Percentiles rank a stretch among this genome's conserved stretches.
These are phyloP conservation scores for Esox masquinongy DNA, from an alignment of 2,797 vertebrate species.

Conservation along the genomic window DNA sequence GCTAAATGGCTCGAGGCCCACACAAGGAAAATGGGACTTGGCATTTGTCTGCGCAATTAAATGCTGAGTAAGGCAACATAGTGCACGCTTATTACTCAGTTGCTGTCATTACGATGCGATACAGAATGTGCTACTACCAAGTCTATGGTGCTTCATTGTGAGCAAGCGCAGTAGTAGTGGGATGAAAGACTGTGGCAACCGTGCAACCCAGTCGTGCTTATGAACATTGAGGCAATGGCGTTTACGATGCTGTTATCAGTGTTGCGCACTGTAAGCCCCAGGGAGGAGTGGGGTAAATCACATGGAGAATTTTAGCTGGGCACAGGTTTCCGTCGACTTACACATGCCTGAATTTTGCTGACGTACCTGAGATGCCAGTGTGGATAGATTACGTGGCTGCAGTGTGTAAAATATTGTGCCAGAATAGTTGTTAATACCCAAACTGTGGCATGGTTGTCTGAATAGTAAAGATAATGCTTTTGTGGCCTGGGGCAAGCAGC, in stretches of 20 bases:
- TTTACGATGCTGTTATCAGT: conserved; percentile 2
- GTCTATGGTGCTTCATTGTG: not conserved
- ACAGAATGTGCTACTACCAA: not conserved
- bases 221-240: not conserved
- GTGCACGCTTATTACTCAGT: conserved; percentile 42
- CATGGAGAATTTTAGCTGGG: conserved; percentile 27
- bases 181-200: conserved; percentile 20
- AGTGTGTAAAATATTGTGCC: conserved; percentile 41
- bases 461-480: too few species aligned
- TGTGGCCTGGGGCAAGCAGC: too few species aligned
- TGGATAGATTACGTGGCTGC: conserved; percentile 53
- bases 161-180: conserved; percentile 17
- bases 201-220: not conserved
- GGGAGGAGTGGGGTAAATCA: conserved; percentile 25
- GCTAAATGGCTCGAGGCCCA: conserved; percentile 47
- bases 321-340: conserved; percentile 27
- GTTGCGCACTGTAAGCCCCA: conserved; percentile 41
- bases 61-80: conserved; percentile 23
- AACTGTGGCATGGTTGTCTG: too few species aligned
- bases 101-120: conserved; percentile 46
- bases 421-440: conserved; percentile 34
- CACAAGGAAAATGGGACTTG: conserved; percentile 44
- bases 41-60: conserved; percentile 62
- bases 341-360: conserved; percentile 62
- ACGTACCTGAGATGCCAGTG: conserved; percentile 45